Evolutionary conservation across 92 coral and sea anemone species (phyloP).

Genomic region (Chrysogorgia sp.): DNA sequence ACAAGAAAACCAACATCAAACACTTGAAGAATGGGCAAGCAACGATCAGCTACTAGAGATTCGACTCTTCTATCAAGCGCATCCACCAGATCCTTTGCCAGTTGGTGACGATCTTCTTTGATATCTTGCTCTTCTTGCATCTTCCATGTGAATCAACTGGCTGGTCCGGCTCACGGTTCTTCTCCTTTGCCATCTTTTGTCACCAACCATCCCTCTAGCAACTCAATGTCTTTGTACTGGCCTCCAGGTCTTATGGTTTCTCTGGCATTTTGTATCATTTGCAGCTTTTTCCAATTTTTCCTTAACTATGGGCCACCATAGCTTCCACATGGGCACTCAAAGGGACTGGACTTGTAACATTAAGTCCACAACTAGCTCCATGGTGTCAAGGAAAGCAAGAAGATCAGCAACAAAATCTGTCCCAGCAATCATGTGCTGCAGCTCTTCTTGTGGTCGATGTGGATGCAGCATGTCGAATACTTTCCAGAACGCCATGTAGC

Average conservation of each 20-base stretch:
- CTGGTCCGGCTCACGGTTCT: no score
- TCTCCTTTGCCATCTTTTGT: slow-evolving; percentile 41
- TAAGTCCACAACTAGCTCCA: slow-evolving; percentile 36
- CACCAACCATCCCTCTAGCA: slow-evolving; percentile 47
- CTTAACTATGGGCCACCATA: slow-evolving; percentile 50
- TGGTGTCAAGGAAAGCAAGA: slow-evolving; percentile 35
- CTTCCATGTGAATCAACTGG: no score
- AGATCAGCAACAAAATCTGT: slow-evolving; percentile 45
- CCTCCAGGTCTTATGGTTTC: no score
- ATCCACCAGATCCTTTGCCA: slow-evolving; percentile 41
- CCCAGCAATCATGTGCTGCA: no score
- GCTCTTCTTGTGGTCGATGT: slow-evolving; percentile 40
- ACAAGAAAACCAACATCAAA: slow-evolving; percentile 36
- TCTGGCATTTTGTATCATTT: no score
- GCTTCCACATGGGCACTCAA: slow-evolving; percentile 47
- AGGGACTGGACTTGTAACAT: slow-evolving; percentile 54
- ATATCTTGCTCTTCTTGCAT: slow-evolving; percentile 41
- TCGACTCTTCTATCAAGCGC: slow-evolving; percentile 36
- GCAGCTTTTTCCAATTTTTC: slow-evolving; percentile 40
- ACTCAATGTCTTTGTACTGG: no score
- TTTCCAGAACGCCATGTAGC: no score
- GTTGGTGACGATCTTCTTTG: slow-evolving; percentile 34
- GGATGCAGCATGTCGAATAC: no score
- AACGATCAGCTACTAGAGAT: slow-evolving; percentile 24
- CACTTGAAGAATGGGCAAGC: slow-evolving; percentile 33